Evolutionary conservation across 2,888 invertebrate genomes (phyloP).

Genomic region (Girardia tigrina): DNA sequence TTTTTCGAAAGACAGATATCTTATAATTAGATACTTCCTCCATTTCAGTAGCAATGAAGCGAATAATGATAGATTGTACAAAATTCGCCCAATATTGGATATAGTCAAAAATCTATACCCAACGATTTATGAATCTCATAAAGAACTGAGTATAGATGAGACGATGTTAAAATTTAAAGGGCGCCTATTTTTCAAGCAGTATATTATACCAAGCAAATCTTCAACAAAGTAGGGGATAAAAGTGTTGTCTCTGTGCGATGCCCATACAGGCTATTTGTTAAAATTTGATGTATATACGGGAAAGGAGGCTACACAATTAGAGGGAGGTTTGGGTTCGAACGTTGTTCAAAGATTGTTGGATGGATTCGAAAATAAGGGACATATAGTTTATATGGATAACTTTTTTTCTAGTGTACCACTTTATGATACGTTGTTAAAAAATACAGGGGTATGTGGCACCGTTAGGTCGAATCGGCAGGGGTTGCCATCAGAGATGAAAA

Average conservation of each 20-base stretch:
- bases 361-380: constrained; percentile 7
- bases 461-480: background rate
- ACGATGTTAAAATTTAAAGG: constrained; percentile 16
- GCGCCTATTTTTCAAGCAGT: background rate
- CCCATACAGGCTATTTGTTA: background rate
- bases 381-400: background rate
- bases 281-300: background rate
- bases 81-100: background rate
- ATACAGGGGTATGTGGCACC: background rate
- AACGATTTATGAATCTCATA: constrained; percentile 1
- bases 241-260: constrained; percentile 26
- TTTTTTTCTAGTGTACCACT: background rate
- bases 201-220: background rate
- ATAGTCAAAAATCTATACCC: background rate
- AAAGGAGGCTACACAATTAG: background rate
- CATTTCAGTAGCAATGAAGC: background rate
- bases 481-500: constrained; percentile 18
- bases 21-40: background rate
- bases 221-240: constrained; percentile 18
- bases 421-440: background rate
- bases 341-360: background rate
- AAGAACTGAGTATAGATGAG: background rate
- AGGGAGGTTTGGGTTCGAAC: background rate
- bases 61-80: background rate
- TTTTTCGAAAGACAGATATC: background rate